phyloP scores from a whole-genome alignment of 2,797 vertebrate species.

The Acrossocheilus wenchowensis region DNA sequence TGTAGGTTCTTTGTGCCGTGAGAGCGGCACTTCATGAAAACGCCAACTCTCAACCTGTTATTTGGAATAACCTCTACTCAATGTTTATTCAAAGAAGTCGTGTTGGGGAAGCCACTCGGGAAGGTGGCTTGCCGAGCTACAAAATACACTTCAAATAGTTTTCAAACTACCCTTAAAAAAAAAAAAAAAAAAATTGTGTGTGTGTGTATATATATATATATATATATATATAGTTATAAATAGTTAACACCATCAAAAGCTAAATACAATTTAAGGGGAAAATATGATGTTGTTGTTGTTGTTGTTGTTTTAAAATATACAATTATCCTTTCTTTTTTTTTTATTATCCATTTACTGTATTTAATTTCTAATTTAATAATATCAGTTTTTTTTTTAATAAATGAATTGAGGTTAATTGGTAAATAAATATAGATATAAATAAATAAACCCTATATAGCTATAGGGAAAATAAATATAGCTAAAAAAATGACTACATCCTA shows the following conservation, averaged over 20 bases:
- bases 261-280: not conserved
- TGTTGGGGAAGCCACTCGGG: not conserved
- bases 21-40: slow-evolving; percentile 16
- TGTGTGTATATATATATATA: too few relatives aligned
- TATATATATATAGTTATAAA: not conserved
- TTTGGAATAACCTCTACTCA: slow-evolving; percentile 21
- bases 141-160: not conserved
- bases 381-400: not conserved
- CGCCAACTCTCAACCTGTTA: slow-evolving; percentile 9
- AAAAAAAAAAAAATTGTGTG: not conserved
- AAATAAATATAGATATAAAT: not conserved
- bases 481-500: not conserved
- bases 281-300: not conserved
- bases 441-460: not conserved
- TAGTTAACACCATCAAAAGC: not conserved
- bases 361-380: not conserved
- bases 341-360: not conserved
- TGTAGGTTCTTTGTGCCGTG: not conserved
- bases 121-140: not conserved
- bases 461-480: not conserved
- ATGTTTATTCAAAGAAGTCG: not conserved
- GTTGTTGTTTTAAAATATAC: too few relatives aligned
- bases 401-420: not conserved
- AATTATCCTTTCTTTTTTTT: not conserved
- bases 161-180: not conserved